Percentiles rank a stretch among this genome's conserved stretches.
Evolutionary conservation across 2,888 invertebrate species (phyloP).

Genomic region (Andrena bicolor): DNA sequence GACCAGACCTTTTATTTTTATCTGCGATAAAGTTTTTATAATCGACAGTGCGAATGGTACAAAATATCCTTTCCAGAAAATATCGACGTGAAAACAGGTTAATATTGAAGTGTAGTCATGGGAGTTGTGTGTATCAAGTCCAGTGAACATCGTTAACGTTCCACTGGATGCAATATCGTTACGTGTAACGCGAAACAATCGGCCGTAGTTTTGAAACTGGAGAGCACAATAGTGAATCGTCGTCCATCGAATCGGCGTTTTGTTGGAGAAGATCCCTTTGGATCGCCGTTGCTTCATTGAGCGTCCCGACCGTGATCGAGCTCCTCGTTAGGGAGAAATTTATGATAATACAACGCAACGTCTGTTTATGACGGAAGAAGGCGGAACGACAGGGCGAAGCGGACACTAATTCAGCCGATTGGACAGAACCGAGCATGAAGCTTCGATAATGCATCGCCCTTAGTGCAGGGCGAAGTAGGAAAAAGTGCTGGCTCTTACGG

Average conservation of each 20-base stretch:
- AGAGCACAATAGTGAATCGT: conserved; percentile 20
- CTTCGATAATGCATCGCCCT: conserved; percentile 35
- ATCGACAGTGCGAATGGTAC: too few relatives aligned
- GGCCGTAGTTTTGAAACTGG: conserved; percentile 2
- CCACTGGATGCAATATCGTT: conserved; percentile 8
- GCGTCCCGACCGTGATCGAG: conserved; percentile 45
- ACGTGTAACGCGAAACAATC: background rate
- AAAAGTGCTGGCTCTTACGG: conserved; percentile 10
- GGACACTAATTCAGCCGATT: conserved; percentile 26
- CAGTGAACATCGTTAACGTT: background rate
- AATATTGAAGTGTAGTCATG: background rate
- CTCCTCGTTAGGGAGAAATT: conserved; percentile 74
- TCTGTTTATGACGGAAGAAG: conserved; percentile 59
- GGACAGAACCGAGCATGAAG: conserved; percentile 23
- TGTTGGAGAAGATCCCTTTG: conserved; percentile 21
- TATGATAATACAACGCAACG: conserved; percentile 72
- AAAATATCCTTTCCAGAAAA: too few relatives aligned
- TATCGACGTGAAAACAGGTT: too few relatives aligned
- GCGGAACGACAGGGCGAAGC: conserved; percentile 41
- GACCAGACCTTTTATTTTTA: too few relatives aligned
- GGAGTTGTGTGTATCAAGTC: background rate
- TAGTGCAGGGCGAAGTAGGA: conserved; percentile 13
- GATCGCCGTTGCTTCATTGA: conserved; percentile 5
- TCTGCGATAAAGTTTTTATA: too few relatives aligned
- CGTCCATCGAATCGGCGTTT: conserved; percentile 30